These are phyloP conservation scores for Agriopis leucophaearia DNA, from an alignment of 2,888 invertebrate genomes.

Conservation along the genomic window DNA sequence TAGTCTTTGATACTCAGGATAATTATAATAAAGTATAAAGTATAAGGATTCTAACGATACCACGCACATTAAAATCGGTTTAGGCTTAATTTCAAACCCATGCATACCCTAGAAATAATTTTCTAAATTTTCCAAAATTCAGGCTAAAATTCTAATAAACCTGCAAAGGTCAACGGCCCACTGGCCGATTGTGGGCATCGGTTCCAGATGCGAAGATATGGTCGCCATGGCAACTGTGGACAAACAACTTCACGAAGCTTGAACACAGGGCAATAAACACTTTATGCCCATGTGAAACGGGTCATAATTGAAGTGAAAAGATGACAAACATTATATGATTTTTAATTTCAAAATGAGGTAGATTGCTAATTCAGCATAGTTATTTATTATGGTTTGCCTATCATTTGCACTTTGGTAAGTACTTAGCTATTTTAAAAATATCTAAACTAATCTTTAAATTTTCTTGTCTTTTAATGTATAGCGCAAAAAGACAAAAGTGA, in stretches of 20 bases:
- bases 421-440: not conserved
- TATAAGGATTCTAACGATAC: too few species aligned
- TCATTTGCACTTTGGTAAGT: too few species aligned
- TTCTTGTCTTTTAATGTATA: too few species aligned
- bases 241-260: constrained; percentile 59
- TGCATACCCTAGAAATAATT: too few species aligned
- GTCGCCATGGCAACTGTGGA: constrained; percentile 68
- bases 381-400: too few species aligned
- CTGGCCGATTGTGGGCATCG: constrained; percentile 69
- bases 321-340: not conserved
- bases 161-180: constrained; percentile 70
- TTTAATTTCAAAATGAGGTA: not conserved
- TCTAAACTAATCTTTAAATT: too few species aligned
- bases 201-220: constrained; percentile 76
- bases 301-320: not conserved
- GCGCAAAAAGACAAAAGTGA: too few species aligned
- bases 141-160: constrained; percentile 51
- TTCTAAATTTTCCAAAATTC: constrained; percentile 6
- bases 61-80: too few species aligned
- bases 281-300: constrained; percentile 4
- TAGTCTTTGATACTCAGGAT: too few species aligned
- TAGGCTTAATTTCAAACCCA: too few species aligned
- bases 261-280: constrained; percentile 23
- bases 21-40: too few species aligned
- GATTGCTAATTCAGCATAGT: too few species aligned